Evolutionary conservation across 2,888 invertebrate species (phyloP), one percentile per base, ranked within the genome.

Genomic region (Nomada ferruginata): DNA sequence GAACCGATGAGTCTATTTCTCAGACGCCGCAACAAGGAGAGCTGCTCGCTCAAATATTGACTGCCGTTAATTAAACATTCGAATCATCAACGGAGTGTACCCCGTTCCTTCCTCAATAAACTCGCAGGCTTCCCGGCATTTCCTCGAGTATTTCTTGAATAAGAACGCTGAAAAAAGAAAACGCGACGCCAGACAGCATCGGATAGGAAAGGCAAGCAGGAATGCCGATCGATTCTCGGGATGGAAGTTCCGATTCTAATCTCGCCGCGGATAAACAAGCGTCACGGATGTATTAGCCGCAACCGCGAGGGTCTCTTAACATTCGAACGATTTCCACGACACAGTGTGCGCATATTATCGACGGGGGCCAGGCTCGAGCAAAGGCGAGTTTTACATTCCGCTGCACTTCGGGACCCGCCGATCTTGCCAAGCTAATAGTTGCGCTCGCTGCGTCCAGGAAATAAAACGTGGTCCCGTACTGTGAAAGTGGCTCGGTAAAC

Each of bases 401-500:
- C 50, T 74, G 52, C 47, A 70, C 60, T 52, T 47, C 18, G 23
- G 18, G 23, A 15, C 36, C 53, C 55, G 15, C 69, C 73, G 76
- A 83, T 70, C 69, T 65, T 65, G 69, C 53, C 52, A 20, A 60
- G 77, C 78, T 73, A 83, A 83, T 80, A 76, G 53, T 44, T 61
- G 20, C 36, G 63, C 50, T 26, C 10, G 18, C 18, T 4, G 52
- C n/a, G 15, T 10, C 70, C 26, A 47, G 47, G 44, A 50, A 73
- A 73, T 59, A 63, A 65, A 64, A 52, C 64, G 44, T 4, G 36
- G 50, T 20, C 42, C 64, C 52, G 61, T 50, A 60, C 50, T 42
- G 52, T 70, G 71, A 79, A 84, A 82, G 82, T 42, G 76, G 55
- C 61, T 84, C 85, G 84, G 84, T 82, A 79, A 85, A 85, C 85